A percentile compares a stretch with the other conserved stretches of the same genome.
Evolutionary conservation across 2,797 vertebrate genomes (phyloP).

Genomic region (Pygocentrus nattereri): DNA sequence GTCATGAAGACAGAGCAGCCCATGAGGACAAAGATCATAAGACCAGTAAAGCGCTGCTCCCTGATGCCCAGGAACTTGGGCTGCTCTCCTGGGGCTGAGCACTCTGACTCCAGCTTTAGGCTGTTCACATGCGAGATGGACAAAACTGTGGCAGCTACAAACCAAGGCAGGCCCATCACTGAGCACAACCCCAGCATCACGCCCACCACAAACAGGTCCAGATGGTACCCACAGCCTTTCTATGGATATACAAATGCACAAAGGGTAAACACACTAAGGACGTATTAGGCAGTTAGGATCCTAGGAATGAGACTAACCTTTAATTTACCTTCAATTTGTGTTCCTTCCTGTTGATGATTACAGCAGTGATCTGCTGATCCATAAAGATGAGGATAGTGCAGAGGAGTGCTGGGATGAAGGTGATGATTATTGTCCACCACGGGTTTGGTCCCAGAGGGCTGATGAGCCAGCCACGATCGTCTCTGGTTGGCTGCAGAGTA

Average conservation of each 20-base stretch:
- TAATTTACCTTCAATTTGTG: slow-evolving; percentile 94
- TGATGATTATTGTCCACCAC: slow-evolving; percentile 95
- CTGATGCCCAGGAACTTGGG: slow-evolving; percentile 97
- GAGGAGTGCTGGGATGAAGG: slow-evolving; percentile 91
- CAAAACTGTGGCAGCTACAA: slow-evolving; percentile 97
- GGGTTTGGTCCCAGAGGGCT: slow-evolving; percentile 96
- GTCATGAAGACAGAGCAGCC: slow-evolving; percentile 99
- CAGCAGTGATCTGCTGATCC: slow-evolving; percentile 99
- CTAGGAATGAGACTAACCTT: neutral
- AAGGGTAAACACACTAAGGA: neutral
- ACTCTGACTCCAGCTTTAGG: slow-evolving; percentile 97
- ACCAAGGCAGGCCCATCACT: slow-evolving; percentile 97
- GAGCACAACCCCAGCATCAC: slow-evolving; percentile 98
- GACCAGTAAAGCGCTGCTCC: slow-evolving; percentile 96
- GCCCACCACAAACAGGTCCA: slow-evolving; percentile 95
- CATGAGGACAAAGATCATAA: slow-evolving; percentile 99
- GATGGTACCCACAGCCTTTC: slow-evolving; percentile 98
- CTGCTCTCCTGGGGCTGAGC: slow-evolving; percentile 97
- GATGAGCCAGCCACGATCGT: slow-evolving; percentile 96
- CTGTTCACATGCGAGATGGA: slow-evolving; percentile 99
- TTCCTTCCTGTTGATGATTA: slow-evolving; percentile 99
- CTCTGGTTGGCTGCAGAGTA: slow-evolving; percentile 89
- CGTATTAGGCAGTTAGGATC: neutral
- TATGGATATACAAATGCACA: slow-evolving; percentile 67
- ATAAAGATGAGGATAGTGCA: slow-evolving; percentile 99